phyloP scores from a whole-genome alignment of 2,113 vertebrate species.

The Phylloscopus trochiloides region DNA sequence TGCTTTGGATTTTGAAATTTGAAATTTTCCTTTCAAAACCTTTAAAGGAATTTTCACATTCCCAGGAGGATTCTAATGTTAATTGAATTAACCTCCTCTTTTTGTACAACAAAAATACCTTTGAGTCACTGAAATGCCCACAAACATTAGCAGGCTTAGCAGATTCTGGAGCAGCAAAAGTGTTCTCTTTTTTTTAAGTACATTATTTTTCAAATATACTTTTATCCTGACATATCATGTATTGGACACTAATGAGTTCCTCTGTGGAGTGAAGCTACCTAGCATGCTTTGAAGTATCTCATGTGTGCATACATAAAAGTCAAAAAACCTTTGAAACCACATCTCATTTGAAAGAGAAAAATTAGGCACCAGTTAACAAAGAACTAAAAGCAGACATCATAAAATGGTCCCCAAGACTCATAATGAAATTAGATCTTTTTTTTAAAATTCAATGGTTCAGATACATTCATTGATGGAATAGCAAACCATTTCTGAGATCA shows the following conservation, averaged over 20 bases:
- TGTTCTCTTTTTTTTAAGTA: background rate
- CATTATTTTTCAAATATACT: background rate
- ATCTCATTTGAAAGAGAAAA: background rate
- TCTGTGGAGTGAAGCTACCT: background rate
- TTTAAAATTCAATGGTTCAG: background rate
- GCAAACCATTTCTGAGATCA: constrained; percentile 30
- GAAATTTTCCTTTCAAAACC: background rate
- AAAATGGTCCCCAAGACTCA: background rate
- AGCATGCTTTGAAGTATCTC: background rate
- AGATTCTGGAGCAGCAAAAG: background rate
- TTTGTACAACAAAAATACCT: background rate
- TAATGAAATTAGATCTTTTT: background rate
- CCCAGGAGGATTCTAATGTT: background rate
- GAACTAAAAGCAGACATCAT: background rate
- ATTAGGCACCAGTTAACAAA: background rate
- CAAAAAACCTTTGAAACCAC: background rate
- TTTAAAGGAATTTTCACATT: background rate
- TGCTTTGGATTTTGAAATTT: background rate
- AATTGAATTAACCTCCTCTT: background rate
- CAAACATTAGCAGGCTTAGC: background rate
- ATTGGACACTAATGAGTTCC: background rate
- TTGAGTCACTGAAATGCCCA: background rate
- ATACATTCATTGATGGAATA: background rate
- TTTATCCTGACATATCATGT: background rate
- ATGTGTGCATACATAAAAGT: background rate